Conservation (phyloP, 2,113 vertebrate genomes). For the Leptosomus discolor region DNA sequence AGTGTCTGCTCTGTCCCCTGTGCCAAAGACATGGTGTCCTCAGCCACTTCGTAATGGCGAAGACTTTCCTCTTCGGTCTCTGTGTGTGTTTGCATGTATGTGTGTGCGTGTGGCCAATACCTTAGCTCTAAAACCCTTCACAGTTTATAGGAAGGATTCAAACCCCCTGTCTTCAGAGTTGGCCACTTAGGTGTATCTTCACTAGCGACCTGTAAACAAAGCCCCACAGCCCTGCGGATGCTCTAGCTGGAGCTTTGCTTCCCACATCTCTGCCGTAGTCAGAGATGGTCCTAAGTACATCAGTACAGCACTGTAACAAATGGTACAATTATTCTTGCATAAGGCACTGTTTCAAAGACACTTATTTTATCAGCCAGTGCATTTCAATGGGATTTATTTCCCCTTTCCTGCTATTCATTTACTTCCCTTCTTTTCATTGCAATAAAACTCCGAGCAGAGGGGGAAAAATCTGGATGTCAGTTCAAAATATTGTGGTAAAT, state of each 20-base stretch:
- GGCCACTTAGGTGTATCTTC: not conserved
- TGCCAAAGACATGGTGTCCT: not conserved
- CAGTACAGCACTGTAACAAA: slow-evolving; percentile 42
- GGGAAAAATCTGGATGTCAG: not conserved
- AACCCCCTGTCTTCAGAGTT: not conserved
- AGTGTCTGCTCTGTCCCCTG: not conserved
- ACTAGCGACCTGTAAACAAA: not conserved
- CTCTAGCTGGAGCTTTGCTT: not conserved
- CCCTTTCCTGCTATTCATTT: slow-evolving; percentile 15
- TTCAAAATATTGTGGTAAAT: slow-evolving; percentile 37
- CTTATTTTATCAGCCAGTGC: slow-evolving; percentile 36
- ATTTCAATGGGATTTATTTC: slow-evolving; percentile 24
- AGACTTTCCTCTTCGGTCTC: not conserved
- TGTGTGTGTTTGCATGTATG: not conserved
- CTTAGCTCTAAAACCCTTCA: not conserved
- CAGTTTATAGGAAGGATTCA: not conserved
- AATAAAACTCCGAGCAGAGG: not conserved
- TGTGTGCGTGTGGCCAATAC: not conserved
- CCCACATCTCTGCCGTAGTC: not conserved
- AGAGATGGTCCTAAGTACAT: slow-evolving; percentile 3
- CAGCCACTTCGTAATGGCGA: not conserved
- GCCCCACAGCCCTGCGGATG: not conserved
- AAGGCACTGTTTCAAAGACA: slow-evolving; percentile 32
- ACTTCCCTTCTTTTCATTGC: not conserved
- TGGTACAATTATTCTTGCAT: slow-evolving; percentile 45